phyloP scores from a whole-genome alignment of 2,888 invertebrate genomes.

The Conops quadrifasciatus region DNA sequence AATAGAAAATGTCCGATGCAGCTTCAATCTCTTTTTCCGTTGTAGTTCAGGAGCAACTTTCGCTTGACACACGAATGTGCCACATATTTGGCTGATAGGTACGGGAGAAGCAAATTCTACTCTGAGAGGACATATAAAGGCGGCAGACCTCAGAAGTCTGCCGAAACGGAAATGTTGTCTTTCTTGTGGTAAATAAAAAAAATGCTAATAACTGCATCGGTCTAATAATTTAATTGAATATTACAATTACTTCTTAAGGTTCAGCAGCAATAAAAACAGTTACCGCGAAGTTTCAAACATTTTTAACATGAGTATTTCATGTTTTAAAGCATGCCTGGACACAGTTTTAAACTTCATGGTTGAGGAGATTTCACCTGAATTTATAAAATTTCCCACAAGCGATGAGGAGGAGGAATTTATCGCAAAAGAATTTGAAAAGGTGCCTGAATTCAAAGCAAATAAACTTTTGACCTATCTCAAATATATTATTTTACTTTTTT shows the following conservation, averaged over 20 bases:
- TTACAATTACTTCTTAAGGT: conserved; percentile 7
- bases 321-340: conserved; percentile 22
- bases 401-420: conserved; percentile 24
- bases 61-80: neutral
- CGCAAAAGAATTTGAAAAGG: conserved; percentile 29
- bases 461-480: neutral
- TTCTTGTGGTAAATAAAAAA: neutral
- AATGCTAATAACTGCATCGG: neutral
- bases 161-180: neutral
- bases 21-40: neutral
- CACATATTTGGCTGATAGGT: neutral
- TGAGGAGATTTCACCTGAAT: conserved; percentile 11
- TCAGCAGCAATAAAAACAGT: conserved; percentile 22
- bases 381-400: conserved; percentile 24
- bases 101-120: too few species aligned
- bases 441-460: neutral
- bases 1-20: too few species aligned
- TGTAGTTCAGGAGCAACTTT: neutral
- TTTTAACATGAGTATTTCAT: conserved; percentile 31
- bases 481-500: conserved; percentile 9
- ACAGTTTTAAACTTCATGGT: conserved; percentile 34
- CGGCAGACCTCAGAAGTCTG: neutral
- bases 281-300: conserved; percentile 30
- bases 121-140: neutral
- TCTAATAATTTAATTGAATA: neutral